Evolutionary conservation across 2,113 vertebrate genomes (phyloP).

Genomic region (Sorex araneus): DNA sequence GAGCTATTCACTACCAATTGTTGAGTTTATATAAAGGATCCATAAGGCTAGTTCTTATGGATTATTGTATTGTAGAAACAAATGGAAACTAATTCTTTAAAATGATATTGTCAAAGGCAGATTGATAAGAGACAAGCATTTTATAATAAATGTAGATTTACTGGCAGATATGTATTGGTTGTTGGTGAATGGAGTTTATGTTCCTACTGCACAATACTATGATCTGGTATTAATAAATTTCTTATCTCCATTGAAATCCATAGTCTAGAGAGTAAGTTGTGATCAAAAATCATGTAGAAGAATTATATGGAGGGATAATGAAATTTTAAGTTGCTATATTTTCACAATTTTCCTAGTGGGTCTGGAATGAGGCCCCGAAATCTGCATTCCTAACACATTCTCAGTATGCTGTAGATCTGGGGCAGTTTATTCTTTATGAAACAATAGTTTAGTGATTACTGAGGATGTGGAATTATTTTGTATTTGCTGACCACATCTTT

Average conservation of each 20-base stretch:
- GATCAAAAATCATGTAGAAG: neutral
- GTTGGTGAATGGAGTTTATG: neutral
- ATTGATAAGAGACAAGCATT: neutral
- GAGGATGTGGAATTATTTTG: neutral
- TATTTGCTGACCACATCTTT: neutral
- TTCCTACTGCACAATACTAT: neutral
- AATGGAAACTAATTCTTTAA: no score
- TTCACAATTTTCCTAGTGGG: neutral
- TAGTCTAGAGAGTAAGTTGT: neutral
- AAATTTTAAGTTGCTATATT: neutral
- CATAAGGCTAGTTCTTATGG: conserved; percentile 37
- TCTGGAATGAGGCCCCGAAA: neutral
- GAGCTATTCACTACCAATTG: neutral
- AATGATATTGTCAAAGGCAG: neutral
- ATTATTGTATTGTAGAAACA: neutral
- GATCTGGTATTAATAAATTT: neutral
- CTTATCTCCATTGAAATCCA: neutral
- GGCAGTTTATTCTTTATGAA: neutral
- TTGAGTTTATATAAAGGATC: neutral
- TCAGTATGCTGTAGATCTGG: neutral
- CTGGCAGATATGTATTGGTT: neutral
- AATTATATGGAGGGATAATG: neutral
- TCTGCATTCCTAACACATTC: neutral
- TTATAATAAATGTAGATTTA: neutral
- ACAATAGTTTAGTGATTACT: no score